Percentiles rank a stretch among this genome's conserved stretches.
phyloP scores from a whole-genome alignment of 2,113 vertebrate species.

The Laticauda colubrina region DNA sequence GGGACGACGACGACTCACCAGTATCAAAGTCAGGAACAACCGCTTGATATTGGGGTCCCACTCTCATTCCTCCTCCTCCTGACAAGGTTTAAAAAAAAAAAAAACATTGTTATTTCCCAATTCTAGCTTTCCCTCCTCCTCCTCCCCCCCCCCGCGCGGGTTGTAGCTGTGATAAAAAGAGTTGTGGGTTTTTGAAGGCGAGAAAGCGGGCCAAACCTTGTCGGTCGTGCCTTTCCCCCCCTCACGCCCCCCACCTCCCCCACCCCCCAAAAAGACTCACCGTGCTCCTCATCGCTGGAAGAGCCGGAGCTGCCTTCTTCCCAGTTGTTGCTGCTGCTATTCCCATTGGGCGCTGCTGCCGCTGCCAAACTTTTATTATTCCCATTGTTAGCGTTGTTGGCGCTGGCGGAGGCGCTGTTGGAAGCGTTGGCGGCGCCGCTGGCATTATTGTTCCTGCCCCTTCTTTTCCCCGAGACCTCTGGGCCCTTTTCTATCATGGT shows the following conservation, averaged over 20 bases:
- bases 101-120: not conserved
- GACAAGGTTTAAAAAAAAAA: conserved; percentile 1
- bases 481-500: conserved; percentile 87
- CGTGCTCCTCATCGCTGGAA: conserved; percentile 92
- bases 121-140: not conserved
- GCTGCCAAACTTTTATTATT: conserved; percentile 82
- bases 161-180: not conserved
- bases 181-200: not conserved
- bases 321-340: conserved; percentile 82
- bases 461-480: conserved; percentile 84
- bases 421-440: conserved; percentile 53
- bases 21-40: conserved; percentile 88
- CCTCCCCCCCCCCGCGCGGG: conserved; percentile 3
- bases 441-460: conserved; percentile 77
- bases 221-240: not conserved
- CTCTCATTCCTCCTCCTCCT: conserved; percentile 90
- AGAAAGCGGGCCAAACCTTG: not conserved
- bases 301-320: conserved; percentile 89
- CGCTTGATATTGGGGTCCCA: conserved; percentile 88
- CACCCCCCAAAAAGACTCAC: conserved; percentile 66
- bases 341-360: conserved; percentile 70
- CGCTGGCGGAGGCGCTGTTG: not conserved
- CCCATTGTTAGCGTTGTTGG: conserved; percentile 58
- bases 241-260: not conserved
- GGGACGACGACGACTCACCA: conserved; percentile 69